These are phyloP conservation scores for Lagria hirta DNA, from an alignment of 2,888 invertebrate species.

Conservation along the genomic window DNA sequence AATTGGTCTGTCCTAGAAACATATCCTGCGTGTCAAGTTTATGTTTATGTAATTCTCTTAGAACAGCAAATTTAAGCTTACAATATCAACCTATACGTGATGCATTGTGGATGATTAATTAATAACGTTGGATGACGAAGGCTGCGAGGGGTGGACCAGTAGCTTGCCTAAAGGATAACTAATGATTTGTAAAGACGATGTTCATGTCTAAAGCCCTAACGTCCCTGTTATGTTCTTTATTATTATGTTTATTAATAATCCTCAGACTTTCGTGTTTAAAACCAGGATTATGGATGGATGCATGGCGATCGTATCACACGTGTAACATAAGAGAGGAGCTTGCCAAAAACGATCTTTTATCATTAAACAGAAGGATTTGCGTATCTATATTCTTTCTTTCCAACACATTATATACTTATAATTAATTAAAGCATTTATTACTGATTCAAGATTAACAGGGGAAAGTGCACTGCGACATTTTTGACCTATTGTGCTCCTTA, in stretches of 20 bases:
- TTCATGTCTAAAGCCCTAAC: constrained; percentile 44
- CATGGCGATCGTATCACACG: too few species aligned
- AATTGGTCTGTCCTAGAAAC: constrained; percentile 1
- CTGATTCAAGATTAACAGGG: too few species aligned
- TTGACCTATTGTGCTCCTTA: too few species aligned
- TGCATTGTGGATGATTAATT: constrained; percentile 50
- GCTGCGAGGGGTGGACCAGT: constrained; percentile 32
- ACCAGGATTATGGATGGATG: constrained; percentile 16
- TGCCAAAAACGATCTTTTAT: too few species aligned
- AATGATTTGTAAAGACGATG: constrained; percentile 54
- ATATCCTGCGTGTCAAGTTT: constrained; percentile 6
- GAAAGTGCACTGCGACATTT: too few species aligned
- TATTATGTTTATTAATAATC: constrained; percentile 31
- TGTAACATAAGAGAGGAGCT: too few species aligned
- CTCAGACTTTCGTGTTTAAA: constrained; percentile 22
- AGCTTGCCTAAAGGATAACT: constrained; percentile 51
- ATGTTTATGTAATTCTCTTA: constrained; percentile 18
- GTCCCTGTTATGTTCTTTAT: constrained; percentile 34
- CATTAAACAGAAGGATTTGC: too few species aligned
- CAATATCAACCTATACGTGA: constrained; percentile 41
- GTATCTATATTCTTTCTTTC: too few species aligned
- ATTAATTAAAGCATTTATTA: too few species aligned
- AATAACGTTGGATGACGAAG: constrained; percentile 38
- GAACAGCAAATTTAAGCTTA: constrained; percentile 21
- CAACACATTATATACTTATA: too few species aligned